phyloP scores from a whole-genome alignment of 2,888 invertebrate species.

The Spodoptera exigua region DNA sequence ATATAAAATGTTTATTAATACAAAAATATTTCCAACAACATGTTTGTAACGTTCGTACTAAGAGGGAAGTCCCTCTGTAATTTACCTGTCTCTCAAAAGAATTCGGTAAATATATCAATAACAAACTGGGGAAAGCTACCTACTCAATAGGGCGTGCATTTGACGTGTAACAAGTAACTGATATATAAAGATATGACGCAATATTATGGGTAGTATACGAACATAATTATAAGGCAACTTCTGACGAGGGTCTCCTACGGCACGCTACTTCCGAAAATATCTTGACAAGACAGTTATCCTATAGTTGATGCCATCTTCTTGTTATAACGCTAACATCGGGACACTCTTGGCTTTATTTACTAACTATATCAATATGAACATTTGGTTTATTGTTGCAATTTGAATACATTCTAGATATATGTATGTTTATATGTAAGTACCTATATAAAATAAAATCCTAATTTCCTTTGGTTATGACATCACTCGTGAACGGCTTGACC shows the following conservation, averaged over 20 bases:
- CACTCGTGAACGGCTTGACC: no score
- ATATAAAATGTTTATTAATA: no score
- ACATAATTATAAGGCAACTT: constrained; percentile 70
- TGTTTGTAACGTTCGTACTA: not conserved
- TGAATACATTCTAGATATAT: no score
- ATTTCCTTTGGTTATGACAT: no score
- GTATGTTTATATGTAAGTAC: no score
- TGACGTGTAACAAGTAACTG: constrained; percentile 19
- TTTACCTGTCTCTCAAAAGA: constrained; percentile 7
- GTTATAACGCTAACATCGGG: constrained; percentile 23
- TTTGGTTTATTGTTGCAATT: no score
- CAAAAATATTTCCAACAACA: no score
- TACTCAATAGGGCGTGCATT: constrained; percentile 13
- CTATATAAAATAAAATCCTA: no score
- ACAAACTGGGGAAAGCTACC: constrained; percentile 7
- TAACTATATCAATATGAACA: no score
- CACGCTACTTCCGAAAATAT: constrained; percentile 66
- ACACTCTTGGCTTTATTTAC: not conserved
- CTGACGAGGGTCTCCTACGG: constrained; percentile 81
- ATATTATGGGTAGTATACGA: constrained; percentile 43
- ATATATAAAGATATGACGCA: constrained; percentile 9
- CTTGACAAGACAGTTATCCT: constrained; percentile 50
- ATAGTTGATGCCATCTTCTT: constrained; percentile 37
- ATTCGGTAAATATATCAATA: not conserved
- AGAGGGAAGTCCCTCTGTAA: not conserved